Evolutionary conservation across 2,797 vertebrate species (phyloP).

Genomic region (Crocodylus rhombifer): DNA sequence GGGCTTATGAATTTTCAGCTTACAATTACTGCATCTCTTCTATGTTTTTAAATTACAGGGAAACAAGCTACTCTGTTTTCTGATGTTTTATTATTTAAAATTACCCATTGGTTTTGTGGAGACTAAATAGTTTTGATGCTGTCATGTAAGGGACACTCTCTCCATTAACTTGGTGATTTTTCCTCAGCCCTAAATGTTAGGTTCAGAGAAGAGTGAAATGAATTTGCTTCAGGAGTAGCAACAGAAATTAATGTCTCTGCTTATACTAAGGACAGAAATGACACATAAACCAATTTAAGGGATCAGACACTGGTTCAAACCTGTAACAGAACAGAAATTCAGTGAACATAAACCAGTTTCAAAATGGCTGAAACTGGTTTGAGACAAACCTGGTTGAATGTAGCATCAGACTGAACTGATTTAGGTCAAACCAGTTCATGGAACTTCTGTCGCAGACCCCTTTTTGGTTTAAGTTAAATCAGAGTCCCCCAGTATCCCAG

Average conservation of each 20-base stretch:
- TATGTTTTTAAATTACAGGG: constrained; percentile 70
- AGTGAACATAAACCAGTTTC: too few relatives aligned
- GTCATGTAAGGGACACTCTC: constrained; percentile 58
- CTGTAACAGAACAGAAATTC: too few relatives aligned
- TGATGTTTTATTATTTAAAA: constrained; percentile 74
- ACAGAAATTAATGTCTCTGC: constrained; percentile 45
- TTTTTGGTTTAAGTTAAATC: too few relatives aligned
- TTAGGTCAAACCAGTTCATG: too few relatives aligned
- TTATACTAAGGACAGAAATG: not conserved
- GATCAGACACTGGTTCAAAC: too few relatives aligned
- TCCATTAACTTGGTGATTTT: constrained; percentile 62
- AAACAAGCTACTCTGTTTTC: constrained; percentile 51
- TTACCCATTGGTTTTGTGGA: constrained; percentile 66
- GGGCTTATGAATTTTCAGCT: constrained; percentile 47
- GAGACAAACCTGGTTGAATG: too few relatives aligned
- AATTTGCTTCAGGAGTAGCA: constrained; percentile 35
- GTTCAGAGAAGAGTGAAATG: constrained; percentile 59
- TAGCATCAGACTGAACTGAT: too few relatives aligned
- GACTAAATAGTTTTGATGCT: constrained; percentile 65
- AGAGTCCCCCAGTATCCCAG: too few relatives aligned
- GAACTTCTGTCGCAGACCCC: too few relatives aligned
- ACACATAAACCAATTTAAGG: too few relatives aligned
- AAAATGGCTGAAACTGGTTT: too few relatives aligned
- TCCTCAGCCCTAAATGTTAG: constrained; percentile 29
- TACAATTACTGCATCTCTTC: constrained; percentile 66